These are phyloP conservation scores for Thomomys bottae DNA, from an alignment of 2,113 vertebrate genomes.

Conservation along the genomic window DNA sequence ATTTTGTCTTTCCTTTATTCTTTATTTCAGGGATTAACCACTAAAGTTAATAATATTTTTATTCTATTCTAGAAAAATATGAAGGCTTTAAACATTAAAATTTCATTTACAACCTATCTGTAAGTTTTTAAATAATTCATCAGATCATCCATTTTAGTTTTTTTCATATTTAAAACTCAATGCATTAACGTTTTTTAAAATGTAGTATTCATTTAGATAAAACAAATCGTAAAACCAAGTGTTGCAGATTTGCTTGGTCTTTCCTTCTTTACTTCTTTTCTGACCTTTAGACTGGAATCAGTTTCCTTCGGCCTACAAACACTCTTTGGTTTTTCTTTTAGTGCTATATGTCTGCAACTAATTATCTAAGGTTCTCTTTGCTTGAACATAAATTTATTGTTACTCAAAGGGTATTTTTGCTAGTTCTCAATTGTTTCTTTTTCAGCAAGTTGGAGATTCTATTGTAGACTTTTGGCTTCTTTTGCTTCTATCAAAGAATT, in stretches of 20 bases:
- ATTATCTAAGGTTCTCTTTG: not conserved
- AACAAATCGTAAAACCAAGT: too few species aligned
- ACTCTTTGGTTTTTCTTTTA: not conserved
- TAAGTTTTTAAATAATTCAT: not conserved
- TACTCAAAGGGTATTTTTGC: not conserved
- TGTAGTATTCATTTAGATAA: not conserved
- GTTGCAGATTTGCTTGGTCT: not conserved
- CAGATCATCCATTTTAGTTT: not conserved
- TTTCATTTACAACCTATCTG: not conserved
- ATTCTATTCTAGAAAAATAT: not conserved
- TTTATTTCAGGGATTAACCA: not conserved
- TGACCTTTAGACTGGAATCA: not conserved
- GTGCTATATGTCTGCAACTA: not conserved
- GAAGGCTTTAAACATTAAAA: not conserved
- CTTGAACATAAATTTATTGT: not conserved
- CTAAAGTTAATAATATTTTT: constrained; percentile 27
- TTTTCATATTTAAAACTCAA: not conserved
- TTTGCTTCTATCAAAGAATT: not conserved
- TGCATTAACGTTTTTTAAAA: not conserved
- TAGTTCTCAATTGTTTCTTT: not conserved
- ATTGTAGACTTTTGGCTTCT: not conserved
- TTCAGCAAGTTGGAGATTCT: not conserved
- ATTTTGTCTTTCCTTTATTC: not conserved
- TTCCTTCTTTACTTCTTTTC: not conserved
- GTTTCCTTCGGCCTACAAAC: not conserved